Conservation (phyloP, 2,797 vertebrate genomes). For the Urosaurus nigricauda region DNA sequence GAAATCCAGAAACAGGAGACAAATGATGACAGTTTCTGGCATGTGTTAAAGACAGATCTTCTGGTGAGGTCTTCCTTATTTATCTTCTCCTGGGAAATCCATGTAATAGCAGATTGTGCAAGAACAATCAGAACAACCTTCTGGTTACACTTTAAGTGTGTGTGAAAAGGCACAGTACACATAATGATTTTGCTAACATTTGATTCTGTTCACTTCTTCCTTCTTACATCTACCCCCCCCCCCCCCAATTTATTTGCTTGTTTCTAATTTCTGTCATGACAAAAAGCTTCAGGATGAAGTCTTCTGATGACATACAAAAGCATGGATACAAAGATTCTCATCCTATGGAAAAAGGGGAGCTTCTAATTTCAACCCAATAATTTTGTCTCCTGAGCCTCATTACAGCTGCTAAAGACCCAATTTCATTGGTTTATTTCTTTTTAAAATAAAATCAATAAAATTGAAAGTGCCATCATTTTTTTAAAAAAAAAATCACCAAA, state of each 20-base stretch:
- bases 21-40: background rate
- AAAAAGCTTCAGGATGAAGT: slow-evolving; percentile 64
- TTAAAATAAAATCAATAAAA: no score
- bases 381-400: background rate
- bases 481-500: background rate
- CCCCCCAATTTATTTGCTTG: background rate
- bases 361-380: slow-evolving; percentile 23
- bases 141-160: background rate
- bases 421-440: slow-evolving; percentile 11
- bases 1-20: background rate
- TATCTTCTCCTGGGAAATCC: background rate
- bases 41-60: background rate
- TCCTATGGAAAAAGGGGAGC: background rate
- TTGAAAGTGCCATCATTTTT: no score
- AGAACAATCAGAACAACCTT: background rate
- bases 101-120: background rate
- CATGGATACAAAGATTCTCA: background rate
- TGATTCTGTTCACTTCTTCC: background rate
- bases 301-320: slow-evolving; percentile 35
- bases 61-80: background rate
- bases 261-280: slow-evolving; percentile 25
- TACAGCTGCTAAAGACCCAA: slow-evolving; percentile 25
- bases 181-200: background rate
- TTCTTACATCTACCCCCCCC: background rate
- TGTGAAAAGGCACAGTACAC: background rate